phyloP scores from a whole-genome alignment of 2,113 vertebrate genomes.

The Corythoichthys intestinalis region DNA sequence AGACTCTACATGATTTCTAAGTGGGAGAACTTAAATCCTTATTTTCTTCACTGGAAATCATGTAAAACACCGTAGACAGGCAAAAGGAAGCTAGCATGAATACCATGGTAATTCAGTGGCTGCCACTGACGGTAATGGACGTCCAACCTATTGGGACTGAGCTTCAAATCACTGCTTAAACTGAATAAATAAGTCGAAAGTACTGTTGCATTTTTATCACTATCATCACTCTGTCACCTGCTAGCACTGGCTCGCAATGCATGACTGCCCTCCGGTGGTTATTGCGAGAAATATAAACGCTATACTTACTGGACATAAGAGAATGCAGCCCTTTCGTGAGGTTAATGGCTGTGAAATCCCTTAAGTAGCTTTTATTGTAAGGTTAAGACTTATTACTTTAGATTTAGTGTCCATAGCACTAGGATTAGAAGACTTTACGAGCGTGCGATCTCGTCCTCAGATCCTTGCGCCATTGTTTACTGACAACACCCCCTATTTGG shows the following conservation, averaged over 20 bases:
- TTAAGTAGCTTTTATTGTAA: constrained; percentile 34
- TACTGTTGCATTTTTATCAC: neutral
- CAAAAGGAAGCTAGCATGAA: no score
- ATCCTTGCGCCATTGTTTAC: neutral
- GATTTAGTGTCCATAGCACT: constrained; percentile 11
- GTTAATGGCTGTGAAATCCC: constrained; percentile 47
- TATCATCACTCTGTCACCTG: neutral
- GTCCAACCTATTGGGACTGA: no score
- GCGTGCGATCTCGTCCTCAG: neutral
- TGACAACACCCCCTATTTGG: neutral
- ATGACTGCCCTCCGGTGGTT: neutral
- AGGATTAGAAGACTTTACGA: constrained; percentile 25
- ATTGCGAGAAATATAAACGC: neutral
- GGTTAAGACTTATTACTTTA: constrained; percentile 40
- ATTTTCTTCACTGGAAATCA: no score
- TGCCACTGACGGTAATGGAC: no score
- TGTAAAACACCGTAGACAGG: no score
- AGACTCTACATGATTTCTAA: no score
- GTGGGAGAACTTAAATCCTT: no score
- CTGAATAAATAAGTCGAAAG: no score
- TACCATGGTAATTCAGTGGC: no score
- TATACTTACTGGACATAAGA: neutral
- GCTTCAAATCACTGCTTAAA: no score
- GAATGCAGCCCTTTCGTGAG: neutral
- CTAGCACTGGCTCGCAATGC: neutral